phyloP scores from a whole-genome alignment of 1,140 invertebrate genomes.

The Dryas iulia region DNA sequence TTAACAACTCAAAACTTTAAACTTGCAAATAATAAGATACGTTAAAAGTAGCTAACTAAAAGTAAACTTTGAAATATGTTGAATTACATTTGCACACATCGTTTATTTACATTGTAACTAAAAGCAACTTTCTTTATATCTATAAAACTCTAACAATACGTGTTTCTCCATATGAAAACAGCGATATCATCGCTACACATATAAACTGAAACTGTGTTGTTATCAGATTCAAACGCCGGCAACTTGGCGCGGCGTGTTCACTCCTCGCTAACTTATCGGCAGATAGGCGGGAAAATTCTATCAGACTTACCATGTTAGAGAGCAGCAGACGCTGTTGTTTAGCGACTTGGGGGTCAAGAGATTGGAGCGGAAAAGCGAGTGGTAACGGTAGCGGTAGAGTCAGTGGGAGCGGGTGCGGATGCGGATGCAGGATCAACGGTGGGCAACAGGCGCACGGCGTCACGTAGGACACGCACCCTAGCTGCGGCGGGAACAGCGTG shows the following conservation, averaged over 20 bases:
- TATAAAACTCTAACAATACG: conserved; percentile 39
- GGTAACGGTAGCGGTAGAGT: conserved; percentile 67
- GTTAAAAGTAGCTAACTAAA: too few species aligned
- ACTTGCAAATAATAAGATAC: not conserved
- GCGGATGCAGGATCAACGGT: conserved; percentile 69
- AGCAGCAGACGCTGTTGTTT: conserved; percentile 78
- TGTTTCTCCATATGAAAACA: conserved; percentile 34
- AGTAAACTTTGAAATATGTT: too few species aligned
- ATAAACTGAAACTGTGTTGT: conserved; percentile 33
- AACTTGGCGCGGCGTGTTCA: conserved; percentile 44
- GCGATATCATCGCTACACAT: conserved; percentile 43
- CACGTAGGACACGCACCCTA: conserved; percentile 76
- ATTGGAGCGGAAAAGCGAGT: conserved; percentile 64
- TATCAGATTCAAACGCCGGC: conserved; percentile 58
- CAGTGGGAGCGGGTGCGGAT: conserved; percentile 62
- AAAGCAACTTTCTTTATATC: not conserved
- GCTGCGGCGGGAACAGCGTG: conserved; percentile 78
- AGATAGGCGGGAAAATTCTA: conserved; percentile 43
- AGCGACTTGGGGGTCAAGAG: conserved; percentile 70
- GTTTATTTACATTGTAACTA: not conserved
- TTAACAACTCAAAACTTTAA: not conserved
- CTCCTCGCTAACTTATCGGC: conserved; percentile 46
- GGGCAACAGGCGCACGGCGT: conserved; percentile 75
- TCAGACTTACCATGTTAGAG: conserved; percentile 80
- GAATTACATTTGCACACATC: too few species aligned